Evolutionary conservation across 2,797 vertebrate genomes (phyloP).

Genomic region (Phaenicophaeus curvirostris): DNA sequence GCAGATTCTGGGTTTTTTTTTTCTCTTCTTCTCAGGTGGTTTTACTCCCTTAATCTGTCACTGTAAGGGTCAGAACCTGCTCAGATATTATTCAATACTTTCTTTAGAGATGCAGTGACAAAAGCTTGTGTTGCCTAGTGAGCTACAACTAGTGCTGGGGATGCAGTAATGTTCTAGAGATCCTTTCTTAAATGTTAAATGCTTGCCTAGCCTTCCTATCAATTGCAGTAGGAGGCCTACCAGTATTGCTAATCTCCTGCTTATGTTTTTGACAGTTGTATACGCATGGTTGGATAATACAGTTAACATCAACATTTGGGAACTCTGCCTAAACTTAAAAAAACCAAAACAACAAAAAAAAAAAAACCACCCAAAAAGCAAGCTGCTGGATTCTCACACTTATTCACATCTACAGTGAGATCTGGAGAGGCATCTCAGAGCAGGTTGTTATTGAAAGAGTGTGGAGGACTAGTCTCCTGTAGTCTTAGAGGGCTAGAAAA

Average conservation of each 20-base stretch:
- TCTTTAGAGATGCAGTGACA: neutral
- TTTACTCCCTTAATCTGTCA: neutral
- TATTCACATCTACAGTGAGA: neutral
- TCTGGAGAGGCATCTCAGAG: neutral
- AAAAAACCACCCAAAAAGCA: no score
- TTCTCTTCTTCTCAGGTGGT: neutral
- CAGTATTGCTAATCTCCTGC: accelerated
- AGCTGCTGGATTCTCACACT: neutral
- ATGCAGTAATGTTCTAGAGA: neutral
- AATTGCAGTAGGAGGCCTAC: neutral
- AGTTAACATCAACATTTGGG: neutral
- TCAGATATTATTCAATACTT: neutral
- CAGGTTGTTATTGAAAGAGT: neutral
- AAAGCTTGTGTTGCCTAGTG: neutral
- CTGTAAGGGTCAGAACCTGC: neutral
- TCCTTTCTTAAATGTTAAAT: neutral
- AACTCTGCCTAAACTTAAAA: neutral
- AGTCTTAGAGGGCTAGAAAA: neutral
- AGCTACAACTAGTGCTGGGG: neutral
- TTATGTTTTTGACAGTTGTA: neutral
- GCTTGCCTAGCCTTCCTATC: neutral
- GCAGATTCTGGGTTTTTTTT: neutral
- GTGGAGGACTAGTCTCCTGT: neutral
- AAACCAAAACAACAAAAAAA: neutral
- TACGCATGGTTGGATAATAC: neutral